Percentiles rank a stretch among this genome's conserved stretches.
These are phyloP conservation scores for Anastatus disparis DNA, from an alignment of 1,140 invertebrate genomes.

Conservation along the genomic window DNA sequence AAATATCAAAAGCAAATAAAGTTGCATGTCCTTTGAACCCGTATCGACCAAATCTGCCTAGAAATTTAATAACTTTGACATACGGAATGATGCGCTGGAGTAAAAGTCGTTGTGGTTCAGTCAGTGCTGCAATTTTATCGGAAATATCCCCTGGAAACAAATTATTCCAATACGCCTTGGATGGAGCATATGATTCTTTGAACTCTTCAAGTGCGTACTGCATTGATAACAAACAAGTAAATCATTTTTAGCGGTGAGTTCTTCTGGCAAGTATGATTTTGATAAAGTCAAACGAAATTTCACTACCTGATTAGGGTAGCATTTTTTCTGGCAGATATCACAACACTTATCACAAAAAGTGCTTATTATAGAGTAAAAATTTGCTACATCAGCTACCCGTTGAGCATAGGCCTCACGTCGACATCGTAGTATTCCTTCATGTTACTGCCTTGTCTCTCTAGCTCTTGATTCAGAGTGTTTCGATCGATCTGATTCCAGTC, in stretches of 20 bases:
- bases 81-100: conserved; percentile 41
- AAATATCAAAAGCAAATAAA: conserved; percentile 53
- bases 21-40: conserved; percentile 48
- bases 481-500: no score
- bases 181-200: background rate
- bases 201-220: background rate
- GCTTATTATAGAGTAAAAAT: no score
- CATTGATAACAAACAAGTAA: background rate
- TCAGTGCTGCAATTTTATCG: background rate
- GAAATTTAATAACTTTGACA: conserved; percentile 43
- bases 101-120: conserved; percentile 41
- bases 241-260: background rate
- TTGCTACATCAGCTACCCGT: no score
- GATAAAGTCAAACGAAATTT: background rate
- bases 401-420: no score
- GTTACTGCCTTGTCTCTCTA: no score
- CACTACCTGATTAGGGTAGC: background rate
- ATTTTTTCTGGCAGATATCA: background rate
- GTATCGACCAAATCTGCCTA: conserved; percentile 49
- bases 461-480: no score
- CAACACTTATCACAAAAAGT: background rate
- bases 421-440: no score
- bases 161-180: background rate
- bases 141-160: background rate
- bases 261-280: background rate